phyloP scores from a whole-genome alignment of 2,113 vertebrate genomes.

The Epinephelus lanceolatus region DNA sequence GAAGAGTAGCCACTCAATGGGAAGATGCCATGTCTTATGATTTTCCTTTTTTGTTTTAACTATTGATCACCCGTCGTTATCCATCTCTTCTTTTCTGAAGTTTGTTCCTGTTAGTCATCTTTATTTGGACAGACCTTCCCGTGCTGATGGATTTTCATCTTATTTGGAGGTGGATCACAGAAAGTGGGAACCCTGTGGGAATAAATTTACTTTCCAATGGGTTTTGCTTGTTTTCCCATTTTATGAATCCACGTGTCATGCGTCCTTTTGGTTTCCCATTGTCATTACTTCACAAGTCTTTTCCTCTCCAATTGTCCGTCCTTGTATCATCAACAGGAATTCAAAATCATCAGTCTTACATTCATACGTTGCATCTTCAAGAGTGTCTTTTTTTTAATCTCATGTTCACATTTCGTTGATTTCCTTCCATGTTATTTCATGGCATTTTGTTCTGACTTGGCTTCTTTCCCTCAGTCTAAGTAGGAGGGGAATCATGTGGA shows the following conservation, averaged over 20 bases:
- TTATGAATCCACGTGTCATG: slow-evolving; percentile 67
- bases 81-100: slow-evolving; percentile 72
- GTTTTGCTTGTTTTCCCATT: slow-evolving; percentile 68
- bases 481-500: slow-evolving; percentile 77
- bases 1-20: slow-evolving; percentile 81
- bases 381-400: slow-evolving; percentile 62
- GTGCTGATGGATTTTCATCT: slow-evolving; percentile 68
- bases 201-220: slow-evolving; percentile 64
- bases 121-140: slow-evolving; percentile 74
- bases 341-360: slow-evolving; percentile 63
- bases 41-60: slow-evolving; percentile 71
- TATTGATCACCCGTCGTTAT: slow-evolving; percentile 71
- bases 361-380: slow-evolving; percentile 54
- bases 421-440: slow-evolving; percentile 78
- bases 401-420: slow-evolving; percentile 76
- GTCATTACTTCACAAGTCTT: slow-evolving; percentile 57
- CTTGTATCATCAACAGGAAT: slow-evolving; percentile 68
- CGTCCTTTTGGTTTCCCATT: slow-evolving; percentile 72
- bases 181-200: slow-evolving; percentile 69
- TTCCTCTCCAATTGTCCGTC: slow-evolving; percentile 53
- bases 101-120: slow-evolving; percentile 68
- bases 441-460: slow-evolving; percentile 83
- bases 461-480: slow-evolving; percentile 82
- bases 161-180: slow-evolving; percentile 69
- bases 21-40: slow-evolving; percentile 84